Percentiles rank a stretch among this genome's conserved stretches.
Evolutionary conservation across 2,888 invertebrate genomes (phyloP).

Genomic region (Dryadula phaetusa): DNA sequence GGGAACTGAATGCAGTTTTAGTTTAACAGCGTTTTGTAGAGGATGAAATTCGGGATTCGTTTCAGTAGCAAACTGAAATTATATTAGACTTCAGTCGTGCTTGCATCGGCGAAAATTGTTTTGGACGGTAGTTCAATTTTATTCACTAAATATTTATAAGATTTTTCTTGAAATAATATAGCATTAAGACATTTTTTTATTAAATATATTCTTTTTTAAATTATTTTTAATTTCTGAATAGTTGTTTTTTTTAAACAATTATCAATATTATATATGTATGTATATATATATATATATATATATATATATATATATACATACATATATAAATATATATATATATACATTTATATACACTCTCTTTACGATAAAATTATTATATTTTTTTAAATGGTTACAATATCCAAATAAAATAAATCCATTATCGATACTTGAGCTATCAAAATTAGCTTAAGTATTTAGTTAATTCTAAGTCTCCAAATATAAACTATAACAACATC

Average conservation of each 20-base stretch:
- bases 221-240: no score
- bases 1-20: slow-evolving; percentile 27
- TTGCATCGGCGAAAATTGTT: slow-evolving; percentile 64
- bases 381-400: no score
- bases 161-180: not conserved
- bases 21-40: slow-evolving; percentile 31
- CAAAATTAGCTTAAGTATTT: no score
- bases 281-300: no score
- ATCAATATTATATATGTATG: no score
- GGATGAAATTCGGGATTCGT: slow-evolving; percentile 60
- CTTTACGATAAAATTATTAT: no score
- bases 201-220: not conserved
- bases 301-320: no score
- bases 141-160: not conserved
- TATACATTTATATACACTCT: no score
- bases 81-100: slow-evolving; percentile 71
- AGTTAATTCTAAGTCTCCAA: slow-evolving; percentile 1
- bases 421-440: no score
- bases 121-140: slow-evolving; percentile 8
- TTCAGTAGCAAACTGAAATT: slow-evolving; percentile 68
- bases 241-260: no score
- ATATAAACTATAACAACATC: slow-evolving; percentile 32
- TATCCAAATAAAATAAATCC: no score
- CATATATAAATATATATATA: no score
- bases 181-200: not conserved